Conservation (phyloP, 2,888 invertebrate species). For the Allolobophora icterica region DNA sequence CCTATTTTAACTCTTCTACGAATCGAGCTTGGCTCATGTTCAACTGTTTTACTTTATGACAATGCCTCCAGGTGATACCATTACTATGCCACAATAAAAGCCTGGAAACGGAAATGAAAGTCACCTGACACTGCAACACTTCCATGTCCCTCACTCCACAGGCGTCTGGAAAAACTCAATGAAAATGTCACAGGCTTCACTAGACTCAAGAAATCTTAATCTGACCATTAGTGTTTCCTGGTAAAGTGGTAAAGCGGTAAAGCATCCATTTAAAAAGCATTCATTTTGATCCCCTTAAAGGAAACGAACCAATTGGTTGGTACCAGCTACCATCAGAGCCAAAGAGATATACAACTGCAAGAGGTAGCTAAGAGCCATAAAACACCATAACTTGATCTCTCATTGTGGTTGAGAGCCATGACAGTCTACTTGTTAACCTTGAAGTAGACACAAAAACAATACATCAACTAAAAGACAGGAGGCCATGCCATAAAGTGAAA, state of each 20-base stretch:
- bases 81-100: neutral
- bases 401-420: too few species aligned
- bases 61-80: neutral
- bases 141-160: neutral
- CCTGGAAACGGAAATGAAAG: neutral
- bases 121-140: neutral
- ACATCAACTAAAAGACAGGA: too few species aligned
- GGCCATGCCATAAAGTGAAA: too few species aligned
- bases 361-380: neutral
- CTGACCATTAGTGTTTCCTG: neutral
- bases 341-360: neutral
- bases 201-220: too few species aligned
- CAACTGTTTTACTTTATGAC: neutral
- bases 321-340: neutral
- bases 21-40: neutral
- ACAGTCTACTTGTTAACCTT: too few species aligned
- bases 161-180: neutral
- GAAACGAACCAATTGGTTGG: neutral
- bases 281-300: neutral
- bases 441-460: too few species aligned
- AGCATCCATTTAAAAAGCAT: neutral
- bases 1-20: neutral
- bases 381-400: neutral
- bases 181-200: too few species aligned
- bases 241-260: neutral